phyloP scores from a whole-genome alignment of 2,113 vertebrate species.

The Osmerus mordax region DNA sequence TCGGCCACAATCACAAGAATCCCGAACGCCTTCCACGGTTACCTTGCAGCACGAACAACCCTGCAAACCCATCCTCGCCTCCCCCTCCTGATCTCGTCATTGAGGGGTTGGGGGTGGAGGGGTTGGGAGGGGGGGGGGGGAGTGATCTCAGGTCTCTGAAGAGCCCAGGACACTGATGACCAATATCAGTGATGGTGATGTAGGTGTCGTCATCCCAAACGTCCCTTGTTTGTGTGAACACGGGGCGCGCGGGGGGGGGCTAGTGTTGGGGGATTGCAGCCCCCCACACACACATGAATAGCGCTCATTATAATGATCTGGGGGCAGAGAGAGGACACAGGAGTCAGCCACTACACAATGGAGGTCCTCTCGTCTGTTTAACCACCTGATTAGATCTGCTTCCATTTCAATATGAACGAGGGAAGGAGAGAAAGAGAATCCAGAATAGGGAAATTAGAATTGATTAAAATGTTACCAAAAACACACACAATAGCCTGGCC shows the following conservation, averaged over 20 bases:
- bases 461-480: slow-evolving; percentile 28
- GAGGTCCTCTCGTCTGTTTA: slow-evolving; percentile 20
- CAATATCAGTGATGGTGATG: slow-evolving; percentile 28
- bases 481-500: slow-evolving; percentile 13
- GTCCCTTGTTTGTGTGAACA: no score
- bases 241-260: no score
- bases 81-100: no score
- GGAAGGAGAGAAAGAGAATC: slow-evolving; percentile 16
- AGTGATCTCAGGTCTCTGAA: no score
- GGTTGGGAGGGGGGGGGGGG: no score
- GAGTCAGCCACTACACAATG: slow-evolving; percentile 3
- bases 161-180: slow-evolving; percentile 20
- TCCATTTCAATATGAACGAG: slow-evolving; percentile 27
- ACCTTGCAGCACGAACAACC: no score
- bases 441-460: slow-evolving; percentile 22
- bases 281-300: slow-evolving; percentile 12
- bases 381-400: slow-evolving; percentile 28
- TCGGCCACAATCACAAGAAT: no score
- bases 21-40: no score
- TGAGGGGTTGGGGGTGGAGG: no score
- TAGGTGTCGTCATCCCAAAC: background rate
- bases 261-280: no score
- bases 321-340: slow-evolving; percentile 6
- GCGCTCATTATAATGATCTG: slow-evolving; percentile 19
- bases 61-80: no score